Conservation (phyloP, 1,140 invertebrate species). For the Coptotermes formosanus region DNA sequence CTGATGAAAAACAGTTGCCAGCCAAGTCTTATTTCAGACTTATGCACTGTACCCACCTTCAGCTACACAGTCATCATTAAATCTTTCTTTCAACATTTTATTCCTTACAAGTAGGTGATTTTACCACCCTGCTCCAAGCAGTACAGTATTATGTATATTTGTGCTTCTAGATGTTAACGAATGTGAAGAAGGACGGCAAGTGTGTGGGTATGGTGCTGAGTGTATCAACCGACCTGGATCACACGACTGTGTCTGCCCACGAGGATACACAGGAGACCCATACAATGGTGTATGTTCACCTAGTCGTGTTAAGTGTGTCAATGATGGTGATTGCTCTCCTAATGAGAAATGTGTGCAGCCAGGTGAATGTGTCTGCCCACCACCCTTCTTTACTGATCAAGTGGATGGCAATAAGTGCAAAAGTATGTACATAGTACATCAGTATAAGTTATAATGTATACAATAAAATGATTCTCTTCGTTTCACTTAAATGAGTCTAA, state of each 20-base stretch:
- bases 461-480: conserved; percentile 1
- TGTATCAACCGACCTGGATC: conserved; percentile 79
- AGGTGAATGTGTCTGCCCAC: conserved; percentile 84
- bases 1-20: too few relatives aligned
- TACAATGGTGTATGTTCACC: conserved; percentile 69
- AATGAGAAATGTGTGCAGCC: conserved; percentile 91
- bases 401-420: conserved; percentile 80
- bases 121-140: neutral
- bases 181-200: conserved; percentile 70
- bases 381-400: conserved; percentile 81
- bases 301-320: conserved; percentile 74
- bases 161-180: conserved; percentile 69
- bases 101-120: neutral
- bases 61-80: neutral
- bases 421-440: conserved; percentile 52
- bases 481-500: neutral
- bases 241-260: conserved; percentile 77
- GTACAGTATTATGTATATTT: neutral
- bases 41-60: neutral
- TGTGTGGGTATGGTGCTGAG: conserved; percentile 82
- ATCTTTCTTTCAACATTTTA: neutral
- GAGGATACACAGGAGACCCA: conserved; percentile 64
- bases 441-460: neutral
- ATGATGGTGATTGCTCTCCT: conserved; percentile 75
- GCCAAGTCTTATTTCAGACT: neutral